Conservation (phyloP, 2,113 vertebrate genomes). For the Melanostigma gelatinosum region DNA sequence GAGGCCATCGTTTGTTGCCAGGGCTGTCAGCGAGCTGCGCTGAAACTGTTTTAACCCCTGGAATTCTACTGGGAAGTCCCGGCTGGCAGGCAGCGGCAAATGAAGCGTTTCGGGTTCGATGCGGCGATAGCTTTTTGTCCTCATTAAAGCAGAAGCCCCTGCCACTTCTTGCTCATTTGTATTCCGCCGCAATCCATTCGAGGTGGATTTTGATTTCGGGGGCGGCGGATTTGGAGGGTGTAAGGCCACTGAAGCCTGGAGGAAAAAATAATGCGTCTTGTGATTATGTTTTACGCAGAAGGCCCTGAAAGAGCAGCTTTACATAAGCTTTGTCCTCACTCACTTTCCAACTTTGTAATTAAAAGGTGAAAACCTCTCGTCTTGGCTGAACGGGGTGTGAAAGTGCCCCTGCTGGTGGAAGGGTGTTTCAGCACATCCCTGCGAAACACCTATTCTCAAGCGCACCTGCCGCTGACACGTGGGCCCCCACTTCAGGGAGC, state of each 20-base stretch:
- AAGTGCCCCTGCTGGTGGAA: slow-evolving; percentile 5
- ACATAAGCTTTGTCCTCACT: slow-evolving; percentile 48
- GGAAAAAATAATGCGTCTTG: slow-evolving; percentile 49
- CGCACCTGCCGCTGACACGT: slow-evolving; percentile 40
- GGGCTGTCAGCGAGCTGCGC: slow-evolving; percentile 56
- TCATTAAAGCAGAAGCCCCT: slow-evolving; percentile 83
- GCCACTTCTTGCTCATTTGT: slow-evolving; percentile 80
- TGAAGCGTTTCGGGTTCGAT: slow-evolving; percentile 82
- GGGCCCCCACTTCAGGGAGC: slow-evolving; percentile 52
- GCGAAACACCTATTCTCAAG: slow-evolving; percentile 44
- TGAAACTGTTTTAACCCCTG: slow-evolving; percentile 69
- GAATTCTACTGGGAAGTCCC: slow-evolving; percentile 66
- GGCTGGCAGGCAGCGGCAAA: slow-evolving; percentile 76
- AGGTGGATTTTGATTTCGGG: slow-evolving; percentile 73
- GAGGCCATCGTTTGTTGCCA: slow-evolving; percentile 66
- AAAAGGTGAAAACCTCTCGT: slow-evolving; percentile 6
- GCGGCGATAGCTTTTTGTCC: slow-evolving; percentile 82
- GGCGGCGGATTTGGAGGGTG: slow-evolving; percentile 65
- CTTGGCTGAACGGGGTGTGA: slow-evolving; percentile 16
- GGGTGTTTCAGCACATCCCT: background rate
- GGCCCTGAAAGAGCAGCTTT: slow-evolving; percentile 63
- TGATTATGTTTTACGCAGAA: slow-evolving; percentile 56
- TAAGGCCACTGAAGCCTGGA: slow-evolving; percentile 67
- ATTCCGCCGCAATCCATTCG: slow-evolving; percentile 71
- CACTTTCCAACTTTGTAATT: slow-evolving; percentile 54